phyloP scores from a whole-genome alignment of 1,140 invertebrate genomes.

The Alviniconcha marisindica region DNA sequence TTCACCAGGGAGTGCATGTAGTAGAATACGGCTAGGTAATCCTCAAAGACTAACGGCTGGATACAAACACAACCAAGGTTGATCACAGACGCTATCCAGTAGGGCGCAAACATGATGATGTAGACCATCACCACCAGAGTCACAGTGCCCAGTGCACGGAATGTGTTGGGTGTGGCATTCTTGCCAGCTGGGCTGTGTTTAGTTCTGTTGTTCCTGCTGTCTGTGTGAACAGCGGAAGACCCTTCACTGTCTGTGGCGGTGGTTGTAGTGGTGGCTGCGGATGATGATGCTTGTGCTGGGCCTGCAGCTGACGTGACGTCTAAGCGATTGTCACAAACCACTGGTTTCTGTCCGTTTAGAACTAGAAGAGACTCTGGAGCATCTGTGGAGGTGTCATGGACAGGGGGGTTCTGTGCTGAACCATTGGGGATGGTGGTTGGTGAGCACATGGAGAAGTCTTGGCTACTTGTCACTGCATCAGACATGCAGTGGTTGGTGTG shows the following conservation, averaged over 20 bases:
- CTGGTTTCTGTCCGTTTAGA: too few species aligned
- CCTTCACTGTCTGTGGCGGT: background rate
- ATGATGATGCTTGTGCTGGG: too few species aligned
- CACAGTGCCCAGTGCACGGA: conserved; percentile 52
- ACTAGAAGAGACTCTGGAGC: background rate
- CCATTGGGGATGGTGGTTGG: too few species aligned
- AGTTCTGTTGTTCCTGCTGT: background rate
- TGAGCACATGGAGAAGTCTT: background rate
- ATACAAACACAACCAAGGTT: conserved; percentile 54
- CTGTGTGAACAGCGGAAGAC: background rate
- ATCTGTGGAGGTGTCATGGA: too few species aligned
- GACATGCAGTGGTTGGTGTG: background rate
- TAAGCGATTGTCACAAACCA: too few species aligned
- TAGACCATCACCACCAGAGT: conserved; percentile 52
- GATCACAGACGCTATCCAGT: conserved; percentile 48
- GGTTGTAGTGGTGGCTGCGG: too few species aligned
- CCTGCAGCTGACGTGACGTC: too few species aligned
- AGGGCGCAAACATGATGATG: conserved; percentile 59
- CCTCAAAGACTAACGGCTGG: conserved; percentile 54
- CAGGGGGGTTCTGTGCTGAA: background rate
- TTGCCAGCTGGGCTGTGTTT: background rate
- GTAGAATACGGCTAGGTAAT: conserved; percentile 53
- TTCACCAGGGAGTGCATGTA: conserved; percentile 58
- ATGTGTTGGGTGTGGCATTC: background rate
- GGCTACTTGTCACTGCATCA: background rate